phyloP scores from a whole-genome alignment of 2,888 invertebrate genomes.

The Sinodicranocentrus sp. region DNA sequence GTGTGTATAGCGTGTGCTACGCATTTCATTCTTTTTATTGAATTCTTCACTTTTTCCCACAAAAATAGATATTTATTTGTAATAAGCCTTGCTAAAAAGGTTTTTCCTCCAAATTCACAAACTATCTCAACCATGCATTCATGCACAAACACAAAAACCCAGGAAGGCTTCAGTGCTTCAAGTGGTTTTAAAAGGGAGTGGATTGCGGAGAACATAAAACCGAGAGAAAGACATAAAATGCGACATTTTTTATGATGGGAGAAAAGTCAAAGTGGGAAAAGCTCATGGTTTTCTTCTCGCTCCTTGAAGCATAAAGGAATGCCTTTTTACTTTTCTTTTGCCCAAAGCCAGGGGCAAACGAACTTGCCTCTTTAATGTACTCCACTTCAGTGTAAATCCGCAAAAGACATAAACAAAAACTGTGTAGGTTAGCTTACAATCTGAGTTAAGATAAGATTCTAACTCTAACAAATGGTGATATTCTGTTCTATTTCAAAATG shows the following conservation, averaged over 20 bases:
- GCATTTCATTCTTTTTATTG: constrained; percentile 35
- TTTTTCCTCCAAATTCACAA: neutral
- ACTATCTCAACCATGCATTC: constrained; percentile 36
- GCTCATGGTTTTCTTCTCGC: constrained; percentile 28
- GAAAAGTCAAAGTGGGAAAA: neutral
- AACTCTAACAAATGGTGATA: too few relatives aligned
- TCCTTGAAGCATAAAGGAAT: constrained; percentile 49
- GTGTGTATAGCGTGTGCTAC: neutral
- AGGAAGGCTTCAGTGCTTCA: neutral
- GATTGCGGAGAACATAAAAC: neutral
- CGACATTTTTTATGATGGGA: constrained; percentile 26
- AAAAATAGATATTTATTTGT: constrained; percentile 45
- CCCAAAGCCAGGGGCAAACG: too few relatives aligned
- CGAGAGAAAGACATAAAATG: constrained; percentile 28
- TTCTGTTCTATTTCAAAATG: too few relatives aligned
- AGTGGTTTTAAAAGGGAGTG: neutral
- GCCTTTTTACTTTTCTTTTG: too few relatives aligned
- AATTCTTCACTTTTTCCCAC: constrained; percentile 48
- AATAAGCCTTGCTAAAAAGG: constrained; percentile 5
- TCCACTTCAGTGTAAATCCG: too few relatives aligned
- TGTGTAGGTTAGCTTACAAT: too few relatives aligned
- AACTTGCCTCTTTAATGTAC: too few relatives aligned
- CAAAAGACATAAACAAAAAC: too few relatives aligned
- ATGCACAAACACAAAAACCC: constrained; percentile 64
- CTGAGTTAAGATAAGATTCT: too few relatives aligned